Evolutionary conservation across 2,888 invertebrate genomes (phyloP), one percentile per base, ranked within the genome.

Genomic region (Calameuta filiformis): DNA sequence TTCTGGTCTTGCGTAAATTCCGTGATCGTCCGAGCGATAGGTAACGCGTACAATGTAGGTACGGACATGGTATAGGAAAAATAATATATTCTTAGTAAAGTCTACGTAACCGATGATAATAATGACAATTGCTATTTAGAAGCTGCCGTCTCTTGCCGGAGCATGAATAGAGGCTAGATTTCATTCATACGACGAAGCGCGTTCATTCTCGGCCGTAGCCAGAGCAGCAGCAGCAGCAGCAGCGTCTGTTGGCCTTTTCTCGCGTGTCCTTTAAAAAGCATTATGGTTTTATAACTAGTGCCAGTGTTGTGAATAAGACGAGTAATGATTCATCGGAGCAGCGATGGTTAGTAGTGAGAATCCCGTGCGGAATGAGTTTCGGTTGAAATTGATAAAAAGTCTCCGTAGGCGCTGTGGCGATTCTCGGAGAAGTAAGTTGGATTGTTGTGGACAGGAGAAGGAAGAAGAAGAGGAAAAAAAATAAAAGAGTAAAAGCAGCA

Each of bases 111-210:
- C 74, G 78, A 81, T 75, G 81, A 83, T 80, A 75, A 83, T 68
- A 82, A 78, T 77, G 82, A 86, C 83, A 84, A 86, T 86, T 83
- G 83, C 81, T 86, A 84, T 85, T 87, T 86, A 85, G 85, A 83
- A 87, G 81, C 82, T 83, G 83, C 83, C 84, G 82, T 83, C 83
- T 83, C 82, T 73, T 82, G 56, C 56, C 81, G 81, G 83, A 80
- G 85, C 83, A 87, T 89, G 86, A 90, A 89, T 88, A 89, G 87
- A 85, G 85, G 83, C 83, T 84, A 85, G 86, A 83, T 84, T 88
- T 88, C 89, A 90, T 90, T 89, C 89, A 89, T 89, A 85, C 85
- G 81, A 79, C 81, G 77, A 78, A 71, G 71, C 71, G 34, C 33
- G 71, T 34, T 74, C 56, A 56, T 56, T 56, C 56, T 56, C 23